Base-by-base conservation (phyloP, 2,113 vertebrate genomes). In the Gallinago media region DNA sequence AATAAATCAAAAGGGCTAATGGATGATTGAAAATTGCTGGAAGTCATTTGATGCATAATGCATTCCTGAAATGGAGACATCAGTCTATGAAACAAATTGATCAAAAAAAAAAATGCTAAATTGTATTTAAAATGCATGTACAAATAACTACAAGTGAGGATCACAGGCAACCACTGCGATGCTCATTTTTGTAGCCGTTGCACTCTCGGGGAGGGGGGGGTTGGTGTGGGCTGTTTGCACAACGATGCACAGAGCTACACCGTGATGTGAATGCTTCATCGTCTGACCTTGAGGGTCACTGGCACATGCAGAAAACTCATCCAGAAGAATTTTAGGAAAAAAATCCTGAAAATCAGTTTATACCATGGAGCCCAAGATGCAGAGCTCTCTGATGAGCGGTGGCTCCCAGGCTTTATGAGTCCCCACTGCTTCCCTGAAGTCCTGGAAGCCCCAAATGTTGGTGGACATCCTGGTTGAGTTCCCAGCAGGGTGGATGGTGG, bases 401-500 rank as follows among this genome's bases (percentile, higher is more conserved):
- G 46, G 46, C 8, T 88, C 17, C 31, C 2, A 0, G 44, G 7
- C 5, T 29, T 62, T 63, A 16, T 8, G 20, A 74, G 11, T 9
- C 14, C 8, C 12, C 34, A 2, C 10, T 66, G 27, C n/a, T 26
- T 0, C 2, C 38, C 46, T 2, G 3, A 46, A 46, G 22, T 26
- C 20, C 18, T n/a, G 49, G 27, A 34, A 70, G 11, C 36, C 25
- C 34, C 26, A 20, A 9, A 31, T 3, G 5, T 23, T 11, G 11
- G 6, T 25, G 23, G 7, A 10, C 4, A 5, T 36, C 20, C 42
- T 0, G 0, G 11, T 34, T 54, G 29, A 29, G 42, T 34, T 47
- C 52, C n/a, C 2, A 1, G 17, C 26, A 44, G 15, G 2, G 2
- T 0, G 10, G 36, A 8, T 12, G 2, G 7, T 29, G 18, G 25